phyloP scores from a whole-genome alignment of 2,888 invertebrate genomes.

The Drosophila austrosaltans region DNA sequence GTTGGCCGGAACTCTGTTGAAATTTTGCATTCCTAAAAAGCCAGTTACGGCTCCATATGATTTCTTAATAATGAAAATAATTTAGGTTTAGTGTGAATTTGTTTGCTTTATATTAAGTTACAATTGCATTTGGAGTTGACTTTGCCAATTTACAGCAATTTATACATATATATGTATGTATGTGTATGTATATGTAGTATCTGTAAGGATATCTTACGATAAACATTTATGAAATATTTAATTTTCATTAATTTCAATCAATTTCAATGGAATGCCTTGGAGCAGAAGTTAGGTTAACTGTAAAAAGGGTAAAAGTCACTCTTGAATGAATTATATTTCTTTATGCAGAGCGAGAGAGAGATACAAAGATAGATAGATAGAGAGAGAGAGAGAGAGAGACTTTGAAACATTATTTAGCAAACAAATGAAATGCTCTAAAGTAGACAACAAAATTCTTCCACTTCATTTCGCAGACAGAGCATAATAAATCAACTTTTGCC shows the following conservation, averaged over 20 bases:
- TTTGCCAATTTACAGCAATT: conserved; percentile 1
- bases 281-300: conserved; percentile 9
- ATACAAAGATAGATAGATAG: too few species aligned
- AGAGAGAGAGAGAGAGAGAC: background rate
- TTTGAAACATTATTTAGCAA: conserved; percentile 27
- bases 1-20: too few species aligned
- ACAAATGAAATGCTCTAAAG: conserved; percentile 53
- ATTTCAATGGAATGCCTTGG: conserved; percentile 25
- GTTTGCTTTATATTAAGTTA: background rate
- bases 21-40: too few species aligned
- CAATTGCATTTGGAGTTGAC: background rate
- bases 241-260: conserved; percentile 13
- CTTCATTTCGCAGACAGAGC: conserved; percentile 66
- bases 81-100: too few species aligned
- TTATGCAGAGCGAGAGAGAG: too few species aligned
- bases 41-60: too few species aligned
- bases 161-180: background rate
- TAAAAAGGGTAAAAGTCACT: conserved; percentile 1
- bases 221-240: conserved; percentile 24
- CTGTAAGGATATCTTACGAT: conserved; percentile 2
- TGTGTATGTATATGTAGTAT: background rate
- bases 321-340: background rate
- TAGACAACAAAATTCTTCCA: conserved; percentile 61
- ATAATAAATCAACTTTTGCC: conserved; percentile 67
- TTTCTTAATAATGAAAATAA: too few species aligned